Evolutionary conservation across 2,113 vertebrate genomes (phyloP).

Genomic region (Chloroceryle aenea): DNA sequence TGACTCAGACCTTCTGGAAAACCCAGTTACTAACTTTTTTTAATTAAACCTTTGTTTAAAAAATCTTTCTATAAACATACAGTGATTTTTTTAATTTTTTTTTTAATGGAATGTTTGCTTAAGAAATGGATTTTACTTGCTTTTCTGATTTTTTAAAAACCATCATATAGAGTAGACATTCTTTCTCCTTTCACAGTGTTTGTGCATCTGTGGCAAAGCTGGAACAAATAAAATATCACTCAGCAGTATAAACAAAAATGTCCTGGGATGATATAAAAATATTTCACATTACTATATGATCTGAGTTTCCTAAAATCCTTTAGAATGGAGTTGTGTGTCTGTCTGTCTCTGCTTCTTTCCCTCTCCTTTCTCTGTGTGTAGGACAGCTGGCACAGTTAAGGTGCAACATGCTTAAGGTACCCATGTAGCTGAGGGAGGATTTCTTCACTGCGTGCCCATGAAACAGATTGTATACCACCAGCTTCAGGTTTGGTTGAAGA

Average conservation of each 20-base stretch:
- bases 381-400: not conserved
- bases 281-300: not conserved
- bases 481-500: not conserved
- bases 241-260: not conserved
- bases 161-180: not conserved
- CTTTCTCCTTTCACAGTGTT: not conserved
- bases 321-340: not conserved
- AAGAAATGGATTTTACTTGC: slow-evolving; percentile 37
- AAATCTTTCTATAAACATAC: slow-evolving; percentile 64
- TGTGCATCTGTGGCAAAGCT: slow-evolving; percentile 14
- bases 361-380: not conserved
- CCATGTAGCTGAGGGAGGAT: not conserved
- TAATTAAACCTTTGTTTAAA: slow-evolving; percentile 75
- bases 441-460: not conserved
- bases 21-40: slow-evolving; percentile 67
- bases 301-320: not conserved
- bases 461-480: too few relatives aligned
- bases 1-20: slow-evolving; percentile 73
- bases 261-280: slow-evolving; percentile 22
- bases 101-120: slow-evolving; percentile 39
- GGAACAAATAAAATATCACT: slow-evolving; percentile 30
- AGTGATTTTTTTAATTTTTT: slow-evolving; percentile 73
- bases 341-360: not conserved
- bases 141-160: slow-evolving; percentile 9
- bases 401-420: not conserved